phyloP scores from a whole-genome alignment of 1,140 invertebrate species.

The Linepithema humile region DNA sequence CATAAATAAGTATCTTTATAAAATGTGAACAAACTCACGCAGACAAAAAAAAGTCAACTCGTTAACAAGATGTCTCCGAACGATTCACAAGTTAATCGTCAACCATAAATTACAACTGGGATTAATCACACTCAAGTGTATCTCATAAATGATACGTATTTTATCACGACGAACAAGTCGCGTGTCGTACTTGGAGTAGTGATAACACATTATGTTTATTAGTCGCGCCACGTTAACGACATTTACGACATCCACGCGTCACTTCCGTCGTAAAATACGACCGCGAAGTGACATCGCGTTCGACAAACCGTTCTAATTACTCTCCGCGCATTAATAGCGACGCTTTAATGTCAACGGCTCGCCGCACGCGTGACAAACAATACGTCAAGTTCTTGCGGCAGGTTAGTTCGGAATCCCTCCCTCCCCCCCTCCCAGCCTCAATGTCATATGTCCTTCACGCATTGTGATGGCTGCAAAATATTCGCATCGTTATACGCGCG shows the following conservation, averaged over 20 bases:
- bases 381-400: constrained; percentile 17
- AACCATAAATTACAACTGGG: not conserved
- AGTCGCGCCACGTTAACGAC: constrained; percentile 32
- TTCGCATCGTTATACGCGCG: constrained; percentile 17
- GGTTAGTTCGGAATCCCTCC: not conserved
- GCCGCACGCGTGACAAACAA: constrained; percentile 39
- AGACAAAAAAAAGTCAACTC: not conserved
- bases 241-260: constrained; percentile 34
- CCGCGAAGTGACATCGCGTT: constrained; percentile 9
- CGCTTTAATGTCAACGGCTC: constrained; percentile 41
- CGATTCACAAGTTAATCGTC: not conserved
- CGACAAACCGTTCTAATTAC: constrained; percentile 50
- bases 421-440: no score
- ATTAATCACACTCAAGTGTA: not conserved
- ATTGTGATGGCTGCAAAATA: constrained; percentile 10
- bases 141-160: not conserved
- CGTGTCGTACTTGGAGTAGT: not conserved
- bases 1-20: not conserved
- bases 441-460: constrained; percentile 26
- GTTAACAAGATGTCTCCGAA: not conserved
- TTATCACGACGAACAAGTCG: constrained; percentile 16
- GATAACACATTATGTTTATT: constrained; percentile 41
- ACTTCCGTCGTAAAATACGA: constrained; percentile 36
- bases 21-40: not conserved
- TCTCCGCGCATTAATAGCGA: constrained; percentile 25